Evolutionary conservation across 2,888 invertebrate species (phyloP).

Genomic region (Chamaedrilus cognettii): DNA sequence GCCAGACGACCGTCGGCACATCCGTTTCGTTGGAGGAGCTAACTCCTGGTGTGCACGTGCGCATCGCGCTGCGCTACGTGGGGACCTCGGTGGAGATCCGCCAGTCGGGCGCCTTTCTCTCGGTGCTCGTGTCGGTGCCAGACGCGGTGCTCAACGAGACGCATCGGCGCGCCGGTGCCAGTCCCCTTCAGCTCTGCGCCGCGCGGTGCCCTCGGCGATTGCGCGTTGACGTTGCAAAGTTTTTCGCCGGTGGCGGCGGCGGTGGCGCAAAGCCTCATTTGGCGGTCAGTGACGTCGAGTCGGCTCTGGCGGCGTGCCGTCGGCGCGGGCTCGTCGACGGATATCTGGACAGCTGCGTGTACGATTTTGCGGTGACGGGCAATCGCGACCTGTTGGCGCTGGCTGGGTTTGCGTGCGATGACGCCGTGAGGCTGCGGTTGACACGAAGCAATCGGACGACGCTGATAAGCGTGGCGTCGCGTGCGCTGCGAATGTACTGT

Average conservation of each 20-base stretch:
- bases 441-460: too few species aligned
- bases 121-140: constrained; percentile 63
- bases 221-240: background rate
- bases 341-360: constrained; percentile 66
- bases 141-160: constrained; percentile 56
- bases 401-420: too few species aligned
- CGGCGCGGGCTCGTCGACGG: constrained; percentile 61
- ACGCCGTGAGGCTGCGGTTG: too few species aligned
- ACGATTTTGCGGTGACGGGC: constrained; percentile 65
- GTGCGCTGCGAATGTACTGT: too few species aligned
- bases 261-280: too few species aligned
- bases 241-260: background rate
- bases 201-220: background rate
- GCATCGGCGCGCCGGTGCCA: too few species aligned
- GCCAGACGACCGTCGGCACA: constrained; percentile 54
- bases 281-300: too few species aligned
- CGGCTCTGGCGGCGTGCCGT: constrained; percentile 47
- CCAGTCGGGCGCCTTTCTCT: constrained; percentile 59
- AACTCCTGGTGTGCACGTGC: constrained; percentile 53
- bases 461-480: too few species aligned
- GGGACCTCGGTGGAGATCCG: constrained; percentile 63
- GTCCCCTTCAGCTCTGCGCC: background rate
- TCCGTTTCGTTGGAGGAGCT: constrained; percentile 55
- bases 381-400: too few species aligned
- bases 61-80: constrained; percentile 63